phyloP scores from a whole-genome alignment of 2,113 vertebrate species.

The Cepphus grylle region DNA sequence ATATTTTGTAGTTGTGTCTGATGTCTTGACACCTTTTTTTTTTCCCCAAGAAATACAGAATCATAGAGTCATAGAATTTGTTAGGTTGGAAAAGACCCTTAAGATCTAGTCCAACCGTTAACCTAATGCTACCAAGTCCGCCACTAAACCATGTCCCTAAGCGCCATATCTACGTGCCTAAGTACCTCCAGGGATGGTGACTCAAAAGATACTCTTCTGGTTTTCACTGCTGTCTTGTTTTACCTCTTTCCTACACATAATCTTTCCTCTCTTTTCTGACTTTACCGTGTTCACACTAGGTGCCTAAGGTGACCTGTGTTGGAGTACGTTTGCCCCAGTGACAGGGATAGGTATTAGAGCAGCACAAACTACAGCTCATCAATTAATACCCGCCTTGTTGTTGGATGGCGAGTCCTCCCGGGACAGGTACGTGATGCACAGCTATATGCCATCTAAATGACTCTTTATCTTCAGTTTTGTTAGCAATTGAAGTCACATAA shows the following conservation, averaged over 20 bases:
- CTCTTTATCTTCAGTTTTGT: background rate
- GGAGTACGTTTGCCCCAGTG: background rate
- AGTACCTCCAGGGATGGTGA: background rate
- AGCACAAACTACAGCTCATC: background rate
- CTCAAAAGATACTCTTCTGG: background rate
- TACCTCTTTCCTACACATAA: background rate
- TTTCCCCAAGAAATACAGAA: background rate
- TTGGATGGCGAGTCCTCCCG: background rate
- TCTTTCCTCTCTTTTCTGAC: background rate
- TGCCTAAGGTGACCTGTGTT: background rate
- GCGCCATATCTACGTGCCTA: rapidly evolving
- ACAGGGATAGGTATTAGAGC: background rate
- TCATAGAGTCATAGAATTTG: background rate
- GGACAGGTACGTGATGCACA: background rate
- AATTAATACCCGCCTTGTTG: background rate
- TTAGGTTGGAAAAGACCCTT: background rate
- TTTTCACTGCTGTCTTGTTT: background rate
- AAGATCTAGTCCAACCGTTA: rapidly evolving
- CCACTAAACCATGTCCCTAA: background rate
- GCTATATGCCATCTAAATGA: background rate
- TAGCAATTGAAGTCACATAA: background rate
- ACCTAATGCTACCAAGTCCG: rapidly evolving
- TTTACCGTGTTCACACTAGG: background rate
- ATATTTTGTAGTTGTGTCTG: background rate
- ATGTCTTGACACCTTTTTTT: background rate